phyloP scores from a whole-genome alignment of 2,888 invertebrate species.

The Xestia xanthographa region DNA sequence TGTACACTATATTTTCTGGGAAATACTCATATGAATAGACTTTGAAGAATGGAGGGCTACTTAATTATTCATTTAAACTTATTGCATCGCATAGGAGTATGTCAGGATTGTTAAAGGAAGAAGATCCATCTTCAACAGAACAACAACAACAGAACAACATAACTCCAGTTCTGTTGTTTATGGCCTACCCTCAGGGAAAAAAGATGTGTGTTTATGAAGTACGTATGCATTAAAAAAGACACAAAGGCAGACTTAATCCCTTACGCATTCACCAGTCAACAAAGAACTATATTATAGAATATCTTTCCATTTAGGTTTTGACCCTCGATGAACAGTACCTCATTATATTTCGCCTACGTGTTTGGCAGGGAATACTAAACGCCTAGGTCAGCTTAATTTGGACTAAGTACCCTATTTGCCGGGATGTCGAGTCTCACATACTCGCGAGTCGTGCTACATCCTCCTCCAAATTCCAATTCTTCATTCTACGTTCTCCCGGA shows the following conservation, averaged over 20 bases:
- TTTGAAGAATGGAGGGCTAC: neutral
- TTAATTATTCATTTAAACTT: neutral
- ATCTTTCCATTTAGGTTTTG: neutral
- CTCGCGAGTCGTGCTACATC: conserved; percentile 9
- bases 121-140: too few relatives aligned
- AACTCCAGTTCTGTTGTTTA: too few relatives aligned
- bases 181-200: neutral
- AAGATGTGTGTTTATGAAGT: neutral
- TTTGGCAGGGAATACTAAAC: conserved; percentile 14
- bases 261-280: neutral
- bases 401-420: neutral
- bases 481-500: conserved; percentile 52
- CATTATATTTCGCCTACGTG: conserved; percentile 13
- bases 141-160: too few relatives aligned
- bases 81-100: neutral
- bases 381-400: conserved; percentile 6
- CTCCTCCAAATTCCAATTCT: conserved; percentile 43
- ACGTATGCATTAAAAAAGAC: neutral
- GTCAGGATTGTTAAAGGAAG: neutral
- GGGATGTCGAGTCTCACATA: conserved; percentile 23
- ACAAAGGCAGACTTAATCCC: neutral
- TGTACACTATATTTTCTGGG: neutral
- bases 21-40: neutral
- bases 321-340: neutral
- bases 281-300: neutral